These are phyloP conservation scores for Neosilurus hyrtlii DNA, from an alignment of 2,797 vertebrate species.

Conservation along the genomic window DNA sequence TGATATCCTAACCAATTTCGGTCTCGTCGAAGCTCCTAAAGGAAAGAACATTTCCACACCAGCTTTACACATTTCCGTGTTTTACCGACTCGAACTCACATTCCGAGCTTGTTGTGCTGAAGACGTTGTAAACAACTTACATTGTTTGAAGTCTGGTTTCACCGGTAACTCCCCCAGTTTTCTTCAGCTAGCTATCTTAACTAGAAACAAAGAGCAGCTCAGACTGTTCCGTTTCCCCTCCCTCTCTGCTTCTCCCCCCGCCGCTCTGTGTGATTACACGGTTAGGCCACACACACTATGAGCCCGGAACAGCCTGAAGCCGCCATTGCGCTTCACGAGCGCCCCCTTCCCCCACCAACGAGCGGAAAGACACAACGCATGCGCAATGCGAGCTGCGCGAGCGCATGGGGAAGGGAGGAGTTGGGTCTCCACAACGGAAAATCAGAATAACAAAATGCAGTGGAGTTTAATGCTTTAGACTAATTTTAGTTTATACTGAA, in stretches of 20 bases:
- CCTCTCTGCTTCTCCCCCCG: constrained; percentile 45
- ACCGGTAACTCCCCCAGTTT: constrained; percentile 67
- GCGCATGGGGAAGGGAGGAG: constrained; percentile 59
- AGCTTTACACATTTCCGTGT: neutral
- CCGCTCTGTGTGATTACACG: constrained; percentile 62
- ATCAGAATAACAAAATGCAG: neutral
- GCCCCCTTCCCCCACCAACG: constrained; percentile 62
- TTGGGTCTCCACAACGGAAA: constrained; percentile 50
- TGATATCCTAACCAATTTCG: constrained; percentile 56
- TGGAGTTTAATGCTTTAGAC: neutral
- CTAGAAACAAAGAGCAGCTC: constrained; percentile 79
- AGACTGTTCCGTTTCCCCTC: constrained; percentile 66
- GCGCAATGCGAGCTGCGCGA: constrained; percentile 45
- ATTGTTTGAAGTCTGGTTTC: constrained; percentile 56
- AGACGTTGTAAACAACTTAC: constrained; percentile 53
- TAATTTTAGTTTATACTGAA: neutral
- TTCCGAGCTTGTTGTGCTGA: neutral
- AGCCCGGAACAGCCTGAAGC: constrained; percentile 25
- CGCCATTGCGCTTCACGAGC: constrained; percentile 61
- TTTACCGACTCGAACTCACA: neutral
- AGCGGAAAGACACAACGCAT: constrained; percentile 52
- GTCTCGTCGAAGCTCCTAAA: constrained; percentile 39
- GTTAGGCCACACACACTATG: constrained; percentile 27
- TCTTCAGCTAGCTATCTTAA: constrained; percentile 59
- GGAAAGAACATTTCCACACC: neutral